Evolutionary conservation across 2,797 vertebrate species (phyloP).

Genomic region (Danionella dracula): DNA sequence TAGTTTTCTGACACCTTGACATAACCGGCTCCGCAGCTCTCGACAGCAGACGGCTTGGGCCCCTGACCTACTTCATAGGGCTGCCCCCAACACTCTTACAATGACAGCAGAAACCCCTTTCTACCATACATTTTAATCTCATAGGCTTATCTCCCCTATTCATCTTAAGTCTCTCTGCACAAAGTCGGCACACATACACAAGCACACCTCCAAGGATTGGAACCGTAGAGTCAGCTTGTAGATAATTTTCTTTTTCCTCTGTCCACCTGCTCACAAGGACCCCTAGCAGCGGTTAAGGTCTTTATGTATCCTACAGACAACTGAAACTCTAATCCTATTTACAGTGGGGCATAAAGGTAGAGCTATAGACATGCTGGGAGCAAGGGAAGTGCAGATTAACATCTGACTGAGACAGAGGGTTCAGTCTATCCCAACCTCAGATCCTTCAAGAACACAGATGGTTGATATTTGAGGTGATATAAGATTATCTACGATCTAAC

Average conservation of each 20-base stretch:
- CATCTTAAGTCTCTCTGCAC: conserved; percentile 2
- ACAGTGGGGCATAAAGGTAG: conserved; percentile 55
- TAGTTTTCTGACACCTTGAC: conserved; percentile 19
- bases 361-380: conserved; percentile 57
- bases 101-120: conserved; percentile 12
- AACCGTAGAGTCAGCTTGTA: conserved; percentile 38
- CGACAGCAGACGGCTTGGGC: conserved; percentile 18
- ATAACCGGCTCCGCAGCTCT: conserved; percentile 23
- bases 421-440: not conserved
- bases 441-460: not conserved
- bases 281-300: conserved; percentile 1
- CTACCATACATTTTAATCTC: conserved; percentile 26
- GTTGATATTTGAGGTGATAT: too few species aligned
- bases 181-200: not conserved
- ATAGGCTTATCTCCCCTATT: conserved; percentile 18
- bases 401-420: not conserved
- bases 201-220: conserved; percentile 1
- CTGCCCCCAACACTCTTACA: conserved; percentile 20
- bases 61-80: conserved; percentile 13
- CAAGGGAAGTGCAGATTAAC: conserved; percentile 59
- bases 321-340: conserved; percentile 24
- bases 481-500: too few species aligned
- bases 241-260: conserved; percentile 21
- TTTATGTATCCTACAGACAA: conserved; percentile 16
- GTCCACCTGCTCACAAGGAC: conserved; percentile 18